Evolutionary conservation across 2,888 invertebrate genomes (phyloP), one percentile per base, ranked within the genome.

Genomic region (Caenorhabditis sulstoni): DNA sequence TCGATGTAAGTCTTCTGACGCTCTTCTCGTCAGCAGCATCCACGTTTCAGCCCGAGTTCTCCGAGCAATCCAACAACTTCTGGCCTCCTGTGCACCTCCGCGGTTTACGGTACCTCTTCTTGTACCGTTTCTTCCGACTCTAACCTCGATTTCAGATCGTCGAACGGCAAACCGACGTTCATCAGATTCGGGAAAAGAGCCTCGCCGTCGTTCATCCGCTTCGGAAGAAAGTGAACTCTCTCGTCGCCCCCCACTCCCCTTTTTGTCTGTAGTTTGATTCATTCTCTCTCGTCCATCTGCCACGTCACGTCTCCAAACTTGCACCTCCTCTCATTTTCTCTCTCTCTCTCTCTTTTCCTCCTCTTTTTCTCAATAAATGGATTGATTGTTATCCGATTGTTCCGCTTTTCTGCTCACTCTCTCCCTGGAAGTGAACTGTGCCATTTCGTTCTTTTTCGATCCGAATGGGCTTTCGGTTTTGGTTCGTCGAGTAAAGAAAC

Each of bases 111-210:
- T 73, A 65, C 50, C n/a, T 5, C n/a, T 29, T 29, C 29, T 29
- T 45, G 4, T 16, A 3, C 5, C 18, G 18, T 1, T 18, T 35
- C 9, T 23, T 47, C 20, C 23, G 1, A 47, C 2, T 39, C 12
- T 14, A 8, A 16, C 18, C 20, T 1, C 11, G 22, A 18, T 62
- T 71, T 35, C 66, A 78, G 78, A 50, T 78, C 78, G 16, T 78
- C 78, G 14, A 74, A 74, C 62, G 79, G 79, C 14, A 79, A 79
- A 18, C 79, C 79, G 50, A 79, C 79, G 18, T 79, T 79, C 75
- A 79, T 79, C 57, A 53, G 79, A 59, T 79, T 79, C 53, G 79
- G 79, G 16, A 79, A 79, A 23, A 47, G 79, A 29, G 79, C 59
- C 11, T 67, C 70, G 1, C 79, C 79, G 23, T 79, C 79, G 3